Evolutionary conservation across 2,113 vertebrate species (phyloP), one percentile per base, ranked within the genome.

Genomic region (Tetrao urogallus): DNA sequence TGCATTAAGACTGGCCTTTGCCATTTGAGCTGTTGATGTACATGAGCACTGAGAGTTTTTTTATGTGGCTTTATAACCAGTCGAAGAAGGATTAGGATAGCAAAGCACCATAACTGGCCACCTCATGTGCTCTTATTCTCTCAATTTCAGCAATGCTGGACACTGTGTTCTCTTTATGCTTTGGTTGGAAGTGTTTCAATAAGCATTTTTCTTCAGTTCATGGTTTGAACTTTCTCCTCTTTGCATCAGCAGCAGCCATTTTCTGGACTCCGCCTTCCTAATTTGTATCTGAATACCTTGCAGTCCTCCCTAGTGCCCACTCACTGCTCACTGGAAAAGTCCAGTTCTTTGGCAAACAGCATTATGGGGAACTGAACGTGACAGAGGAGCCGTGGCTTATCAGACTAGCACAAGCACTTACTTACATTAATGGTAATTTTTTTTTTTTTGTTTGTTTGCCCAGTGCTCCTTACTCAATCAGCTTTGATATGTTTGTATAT

Each of bases 1-100:
- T 91, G 64, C 50, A 77, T 92, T 91, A 89, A 78, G 75, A 64
- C 61, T 74, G 79, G 75, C 87, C 89, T 95, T 95, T 93, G 85
- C 89, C 64, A n/a, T 76, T 73, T n/a, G 75, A 93, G 67, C 64
- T 96, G 89, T 80, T 92, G 85, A 88, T 90, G 82, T 86, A 27
- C 77, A 67, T 67, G 50, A 93, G 42, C 58, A 78, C 52, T 74
- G 60, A 86, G 71, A 17, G 8, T 38, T 34, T 40, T 89, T 93
- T 92, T 82, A 73, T 78, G 70, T 32, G 71, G 48, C n/a, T 63
- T 63, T 89, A 72, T 82, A 92, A 82, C 50, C 60, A 87, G 34
- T 56, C 45, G 70, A 64, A 85, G 85, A 93, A 38, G 50, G 58
- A 90, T 95, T 93, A 93, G 50, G 64, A 82, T 43, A 82, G 50